These are phyloP conservation scores for Sinocyclocheilus grahami DNA, from an alignment of 2,113 vertebrate genomes.

Conservation along the genomic window DNA sequence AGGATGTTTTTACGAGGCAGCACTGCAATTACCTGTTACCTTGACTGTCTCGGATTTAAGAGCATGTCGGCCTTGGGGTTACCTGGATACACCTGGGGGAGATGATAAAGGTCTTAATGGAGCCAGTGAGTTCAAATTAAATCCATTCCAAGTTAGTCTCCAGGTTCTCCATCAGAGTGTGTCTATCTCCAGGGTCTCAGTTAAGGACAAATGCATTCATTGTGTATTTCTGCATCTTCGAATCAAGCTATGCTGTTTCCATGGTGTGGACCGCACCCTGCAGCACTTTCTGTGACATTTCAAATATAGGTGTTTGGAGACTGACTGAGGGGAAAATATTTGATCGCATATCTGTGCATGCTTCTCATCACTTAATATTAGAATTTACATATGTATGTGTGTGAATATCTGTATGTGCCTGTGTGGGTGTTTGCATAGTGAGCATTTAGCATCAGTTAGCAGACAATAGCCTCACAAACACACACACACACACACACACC, in stretches of 20 bases:
- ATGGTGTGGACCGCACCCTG: not conserved
- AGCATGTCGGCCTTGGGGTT: slow-evolving; percentile 81
- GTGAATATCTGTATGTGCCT: slow-evolving; percentile 47
- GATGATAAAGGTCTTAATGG: slow-evolving; percentile 74
- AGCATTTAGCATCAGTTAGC: slow-evolving; percentile 72
- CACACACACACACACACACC: too few species aligned
- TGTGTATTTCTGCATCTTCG: not conserved
- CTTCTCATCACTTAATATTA: slow-evolving; percentile 76
- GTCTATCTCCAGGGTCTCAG: slow-evolving; percentile 45
- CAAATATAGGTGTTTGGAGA: slow-evolving; percentile 16
- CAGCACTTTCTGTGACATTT: not conserved
- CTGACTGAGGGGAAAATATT: slow-evolving; percentile 78
- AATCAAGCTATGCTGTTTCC: not conserved
- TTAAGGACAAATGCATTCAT: not conserved
- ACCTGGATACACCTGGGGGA: slow-evolving; percentile 81
- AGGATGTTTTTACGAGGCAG: slow-evolving; percentile 70
- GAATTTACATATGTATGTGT: slow-evolving; percentile 44
- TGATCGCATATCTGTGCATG: slow-evolving; percentile 66
- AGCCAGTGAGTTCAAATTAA: slow-evolving; percentile 50
- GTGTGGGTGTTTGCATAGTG: slow-evolving; percentile 67
- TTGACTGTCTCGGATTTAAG: slow-evolving; percentile 82
- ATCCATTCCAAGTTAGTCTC: slow-evolving; percentile 53
- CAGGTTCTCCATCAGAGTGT: slow-evolving; percentile 24
- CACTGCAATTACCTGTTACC: slow-evolving; percentile 81
- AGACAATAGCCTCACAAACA: slow-evolving; percentile 49